These are phyloP conservation scores for Drosophila prosaltans DNA, from an alignment of 1,140 invertebrate species.

Conservation along the genomic window DNA sequence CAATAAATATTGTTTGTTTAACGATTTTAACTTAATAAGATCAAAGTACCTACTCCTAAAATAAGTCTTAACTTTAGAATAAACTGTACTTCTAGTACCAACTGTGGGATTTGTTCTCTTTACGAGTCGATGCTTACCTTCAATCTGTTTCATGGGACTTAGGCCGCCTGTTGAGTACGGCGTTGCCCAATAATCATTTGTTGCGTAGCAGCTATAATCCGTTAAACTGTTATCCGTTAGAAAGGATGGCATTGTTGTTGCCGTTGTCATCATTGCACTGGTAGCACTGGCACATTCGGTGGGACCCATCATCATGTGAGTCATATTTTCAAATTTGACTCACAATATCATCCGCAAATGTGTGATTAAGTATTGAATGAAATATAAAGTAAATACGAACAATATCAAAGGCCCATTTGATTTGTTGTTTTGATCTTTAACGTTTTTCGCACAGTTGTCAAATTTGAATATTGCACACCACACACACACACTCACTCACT, in stretches of 20 bases:
- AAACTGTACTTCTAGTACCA: too few relatives aligned
- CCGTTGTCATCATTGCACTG: constrained; percentile 68
- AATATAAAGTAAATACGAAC: constrained; percentile 11
- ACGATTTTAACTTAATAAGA: too few relatives aligned
- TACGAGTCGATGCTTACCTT: constrained; percentile 55
- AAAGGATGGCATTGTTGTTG: constrained; percentile 76
- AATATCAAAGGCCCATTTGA: constrained; percentile 18
- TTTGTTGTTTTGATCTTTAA: constrained; percentile 65
- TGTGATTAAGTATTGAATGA: not conserved
- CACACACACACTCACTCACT: constrained; percentile 25
- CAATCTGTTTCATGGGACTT: constrained; percentile 82
- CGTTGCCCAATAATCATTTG: constrained; percentile 74
- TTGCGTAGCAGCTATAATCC: constrained; percentile 73
- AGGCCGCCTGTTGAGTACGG: constrained; percentile 66
- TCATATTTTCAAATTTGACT: constrained; percentile 45
- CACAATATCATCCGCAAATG: not conserved
- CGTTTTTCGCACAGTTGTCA: constrained; percentile 77
- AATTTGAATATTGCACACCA: constrained; percentile 68
- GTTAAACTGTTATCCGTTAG: constrained; percentile 64
- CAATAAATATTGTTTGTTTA: too few relatives aligned
- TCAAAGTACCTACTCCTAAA: too few relatives aligned
- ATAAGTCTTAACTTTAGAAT: too few relatives aligned
- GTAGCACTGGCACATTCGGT: constrained; percentile 75
- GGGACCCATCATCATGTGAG: constrained; percentile 75
- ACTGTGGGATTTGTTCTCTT: too few relatives aligned